Conservation (phyloP, 2,888 invertebrate genomes). For the Oeneis ivallda region DNA sequence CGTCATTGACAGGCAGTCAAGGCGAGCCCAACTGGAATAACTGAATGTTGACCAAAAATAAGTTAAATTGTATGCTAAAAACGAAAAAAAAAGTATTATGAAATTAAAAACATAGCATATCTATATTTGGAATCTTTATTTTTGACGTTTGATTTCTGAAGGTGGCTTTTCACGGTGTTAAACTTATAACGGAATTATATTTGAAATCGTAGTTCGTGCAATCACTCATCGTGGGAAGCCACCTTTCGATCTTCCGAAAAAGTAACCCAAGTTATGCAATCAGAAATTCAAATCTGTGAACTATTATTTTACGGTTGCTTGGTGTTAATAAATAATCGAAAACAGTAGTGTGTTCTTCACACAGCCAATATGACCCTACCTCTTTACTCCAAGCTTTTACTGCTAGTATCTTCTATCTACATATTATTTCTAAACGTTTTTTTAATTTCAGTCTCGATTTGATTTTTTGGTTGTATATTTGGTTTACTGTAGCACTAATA, state of each 20-base stretch:
- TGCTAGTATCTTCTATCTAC: too few relatives aligned
- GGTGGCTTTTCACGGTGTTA: background rate
- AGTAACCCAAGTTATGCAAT: background rate
- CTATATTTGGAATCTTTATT: conserved; percentile 33
- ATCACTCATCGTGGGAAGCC: background rate
- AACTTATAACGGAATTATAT: background rate
- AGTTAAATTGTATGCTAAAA: conserved; percentile 35
- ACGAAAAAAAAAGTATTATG: conserved; percentile 35
- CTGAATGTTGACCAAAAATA: conserved; percentile 40
- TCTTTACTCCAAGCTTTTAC: too few relatives aligned
- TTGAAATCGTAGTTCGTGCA: background rate
- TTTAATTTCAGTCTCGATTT: background rate
- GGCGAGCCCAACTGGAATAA: conserved; percentile 23
- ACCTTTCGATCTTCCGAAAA: background rate
- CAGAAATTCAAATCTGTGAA: background rate
- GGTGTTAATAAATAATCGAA: too few relatives aligned
- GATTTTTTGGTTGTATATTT: background rate
- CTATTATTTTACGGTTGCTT: too few relatives aligned
- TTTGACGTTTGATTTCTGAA: conserved; percentile 15
- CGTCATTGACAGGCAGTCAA: conserved; percentile 33
- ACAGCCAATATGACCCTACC: background rate
- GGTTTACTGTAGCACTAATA: background rate
- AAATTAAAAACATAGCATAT: conserved; percentile 38
- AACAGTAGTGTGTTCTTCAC: background rate
- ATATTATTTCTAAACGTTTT: too few relatives aligned